These are phyloP conservation scores for Formica aserva DNA, from an alignment of 2,888 invertebrate species.

Conservation along the genomic window DNA sequence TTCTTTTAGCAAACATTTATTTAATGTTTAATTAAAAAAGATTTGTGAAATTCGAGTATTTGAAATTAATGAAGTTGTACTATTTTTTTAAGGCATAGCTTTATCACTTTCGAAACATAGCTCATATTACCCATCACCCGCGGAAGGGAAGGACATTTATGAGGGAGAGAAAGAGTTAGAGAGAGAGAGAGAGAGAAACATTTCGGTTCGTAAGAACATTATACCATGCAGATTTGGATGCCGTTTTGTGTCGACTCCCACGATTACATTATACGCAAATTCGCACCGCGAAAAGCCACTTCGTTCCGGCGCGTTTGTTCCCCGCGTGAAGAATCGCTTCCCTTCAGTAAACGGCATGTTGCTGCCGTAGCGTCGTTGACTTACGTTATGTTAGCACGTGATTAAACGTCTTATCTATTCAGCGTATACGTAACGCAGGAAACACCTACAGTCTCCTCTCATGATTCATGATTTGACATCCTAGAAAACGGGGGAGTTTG, in stretches of 20 bases:
- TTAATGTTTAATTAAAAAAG: neutral
- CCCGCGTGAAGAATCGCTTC: conserved; percentile 62
- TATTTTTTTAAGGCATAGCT: neutral
- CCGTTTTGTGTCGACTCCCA: conserved; percentile 11
- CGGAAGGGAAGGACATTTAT: neutral
- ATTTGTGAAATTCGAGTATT: neutral
- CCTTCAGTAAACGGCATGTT: conserved; percentile 47
- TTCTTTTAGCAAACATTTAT: neutral
- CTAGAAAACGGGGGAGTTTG: conserved; percentile 60
- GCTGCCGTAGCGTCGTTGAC: conserved; percentile 50
- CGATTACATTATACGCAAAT: conserved; percentile 60
- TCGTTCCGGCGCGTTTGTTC: conserved; percentile 10
- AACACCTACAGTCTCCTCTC: conserved; percentile 66
- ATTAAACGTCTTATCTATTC: conserved; percentile 63
- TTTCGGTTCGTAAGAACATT: neutral
- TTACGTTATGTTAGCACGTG: conserved; percentile 54
- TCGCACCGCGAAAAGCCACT: conserved; percentile 29
- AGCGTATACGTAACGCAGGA: conserved; percentile 47
- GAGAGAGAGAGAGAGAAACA: neutral
- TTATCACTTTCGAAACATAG: neutral
- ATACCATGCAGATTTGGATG: neutral
- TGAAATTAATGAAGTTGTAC: neutral
- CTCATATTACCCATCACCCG: neutral
- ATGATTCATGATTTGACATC: conserved; percentile 72
- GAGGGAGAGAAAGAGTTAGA: no score